Percentiles rank a stretch among this genome's conserved stretches.
Conservation (phyloP, 1,140 invertebrate genomes). For the Hirudo medicinalis region DNA sequence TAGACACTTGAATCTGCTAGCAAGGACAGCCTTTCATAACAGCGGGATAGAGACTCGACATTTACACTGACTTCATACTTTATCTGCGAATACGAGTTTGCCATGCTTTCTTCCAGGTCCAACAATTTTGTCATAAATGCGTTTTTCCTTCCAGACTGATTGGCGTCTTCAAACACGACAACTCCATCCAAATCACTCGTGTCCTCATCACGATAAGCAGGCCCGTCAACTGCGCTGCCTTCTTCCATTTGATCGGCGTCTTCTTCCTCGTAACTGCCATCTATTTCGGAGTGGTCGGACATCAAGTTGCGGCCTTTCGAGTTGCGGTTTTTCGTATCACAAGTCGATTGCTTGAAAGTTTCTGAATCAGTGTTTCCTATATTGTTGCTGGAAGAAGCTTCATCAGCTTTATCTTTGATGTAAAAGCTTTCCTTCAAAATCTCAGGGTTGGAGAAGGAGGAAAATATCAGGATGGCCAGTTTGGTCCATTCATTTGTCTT, state of each 20-base stretch:
- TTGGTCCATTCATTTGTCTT: constrained; percentile 47
- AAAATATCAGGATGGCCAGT: constrained; percentile 54
- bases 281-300: too few species aligned
- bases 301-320: too few species aligned
- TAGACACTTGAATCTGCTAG: constrained; percentile 50
- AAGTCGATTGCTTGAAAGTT: constrained; percentile 21
- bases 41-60: constrained; percentile 47
- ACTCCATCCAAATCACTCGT: constrained; percentile 26
- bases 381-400: too few species aligned
- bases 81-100: constrained; percentile 13
- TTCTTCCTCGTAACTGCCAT: neutral
- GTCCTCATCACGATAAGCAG: constrained; percentile 60
- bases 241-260: constrained; percentile 47
- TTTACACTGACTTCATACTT: constrained; percentile 37
- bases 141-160: too few species aligned
- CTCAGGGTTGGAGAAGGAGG: constrained; percentile 59
- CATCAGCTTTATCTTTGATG: too few species aligned
- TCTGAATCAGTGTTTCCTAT: constrained; percentile 23
- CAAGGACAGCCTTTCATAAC: constrained; percentile 49
- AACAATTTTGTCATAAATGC: too few species aligned
- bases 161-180: constrained; percentile 20
- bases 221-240: constrained; percentile 53
- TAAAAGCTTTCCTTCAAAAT: constrained; percentile 57
- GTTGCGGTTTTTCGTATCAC: too few species aligned
- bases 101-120: neutral